Base-by-base conservation (phyloP, 2,113 vertebrate species). In the Rana temporaria region DNA sequence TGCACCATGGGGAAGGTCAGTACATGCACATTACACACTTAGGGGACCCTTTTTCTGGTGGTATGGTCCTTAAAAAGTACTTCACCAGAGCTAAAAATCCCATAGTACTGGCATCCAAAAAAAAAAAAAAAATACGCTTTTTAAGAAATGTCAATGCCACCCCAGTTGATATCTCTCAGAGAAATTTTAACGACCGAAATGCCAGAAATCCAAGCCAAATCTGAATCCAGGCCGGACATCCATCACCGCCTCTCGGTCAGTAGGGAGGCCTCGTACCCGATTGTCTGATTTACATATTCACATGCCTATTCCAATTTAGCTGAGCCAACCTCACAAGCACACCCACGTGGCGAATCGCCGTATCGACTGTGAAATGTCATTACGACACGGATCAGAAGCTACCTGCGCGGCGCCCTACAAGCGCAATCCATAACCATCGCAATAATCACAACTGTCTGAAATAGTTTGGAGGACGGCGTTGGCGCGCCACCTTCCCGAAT, bases 281-380 rank as follows among this genome's bases (percentile, higher is more conserved):
- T 12, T 14, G 18, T 14, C 53, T 12, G 53, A 26, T 19, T 30
- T 19, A 17, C 52, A 24, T 56, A 56, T 57, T 73, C 57, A n/a
- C 16, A 18, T 32, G 8, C 9, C 6, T 55, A 57, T 72, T n/a
- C 9, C 11, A 70, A 53, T 70, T 17, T 11, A 8, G 48, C 48
- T 71, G 22, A 26, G 48, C 55, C 70, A 34, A 12, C 57, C 57
- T 32, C n/a, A 19, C 56, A 73, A 57, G 53, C 19, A 26, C 53
- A 14, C 70, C 70, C 70, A n/a, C 55, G 24, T 56, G 70, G 52
- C 69, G 24, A 42, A 53, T 70, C n/a, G 68, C 68, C 4, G 68
- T 52, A 65, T 42, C 7, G 76, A 66, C n/a, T 66, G 76, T 66
- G 26, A 78, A 55, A 66, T 66, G 62, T 56, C 62, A 67, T 78